phyloP scores from a whole-genome alignment of 1,140 invertebrate species.

The Zeugodacus cucurbitae region DNA sequence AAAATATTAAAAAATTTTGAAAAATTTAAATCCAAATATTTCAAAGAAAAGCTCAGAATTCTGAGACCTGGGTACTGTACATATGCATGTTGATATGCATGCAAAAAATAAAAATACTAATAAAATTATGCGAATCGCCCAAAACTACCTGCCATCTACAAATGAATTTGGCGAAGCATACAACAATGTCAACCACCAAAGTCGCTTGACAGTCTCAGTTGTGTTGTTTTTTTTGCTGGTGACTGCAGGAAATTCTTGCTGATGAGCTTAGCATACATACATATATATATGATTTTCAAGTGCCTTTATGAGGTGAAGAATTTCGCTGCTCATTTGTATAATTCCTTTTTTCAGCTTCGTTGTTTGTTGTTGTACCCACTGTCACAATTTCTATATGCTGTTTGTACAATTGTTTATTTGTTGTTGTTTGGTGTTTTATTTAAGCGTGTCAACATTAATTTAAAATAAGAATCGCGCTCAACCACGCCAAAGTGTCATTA shows the following conservation, averaged over 20 bases:
- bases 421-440: slow-evolving; percentile 23
- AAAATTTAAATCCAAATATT: too few relatives aligned
- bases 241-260: background rate
- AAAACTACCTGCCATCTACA: background rate
- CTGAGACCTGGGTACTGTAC: background rate
- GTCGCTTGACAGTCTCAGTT: background rate
- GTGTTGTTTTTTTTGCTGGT: background rate
- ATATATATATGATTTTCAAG: background rate
- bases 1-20: too few relatives aligned
- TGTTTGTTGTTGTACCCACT: background rate
- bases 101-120: background rate
- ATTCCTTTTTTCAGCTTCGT: background rate
- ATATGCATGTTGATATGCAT: too few relatives aligned
- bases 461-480: slow-evolving; percentile 21
- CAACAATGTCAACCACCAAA: background rate
- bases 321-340: slow-evolving; percentile 24
- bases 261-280: background rate
- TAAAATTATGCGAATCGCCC: background rate
- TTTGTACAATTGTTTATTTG: background rate
- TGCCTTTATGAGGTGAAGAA: slow-evolving; percentile 8
- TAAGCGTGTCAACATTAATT: slow-evolving; percentile 33
- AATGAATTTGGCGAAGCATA: background rate
- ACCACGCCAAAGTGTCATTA: slow-evolving; percentile 37
- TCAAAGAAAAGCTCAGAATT: too few relatives aligned
- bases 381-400: background rate